phyloP scores from a whole-genome alignment of 2,113 vertebrate genomes.

The Proterorhinus semilunaris region DNA sequence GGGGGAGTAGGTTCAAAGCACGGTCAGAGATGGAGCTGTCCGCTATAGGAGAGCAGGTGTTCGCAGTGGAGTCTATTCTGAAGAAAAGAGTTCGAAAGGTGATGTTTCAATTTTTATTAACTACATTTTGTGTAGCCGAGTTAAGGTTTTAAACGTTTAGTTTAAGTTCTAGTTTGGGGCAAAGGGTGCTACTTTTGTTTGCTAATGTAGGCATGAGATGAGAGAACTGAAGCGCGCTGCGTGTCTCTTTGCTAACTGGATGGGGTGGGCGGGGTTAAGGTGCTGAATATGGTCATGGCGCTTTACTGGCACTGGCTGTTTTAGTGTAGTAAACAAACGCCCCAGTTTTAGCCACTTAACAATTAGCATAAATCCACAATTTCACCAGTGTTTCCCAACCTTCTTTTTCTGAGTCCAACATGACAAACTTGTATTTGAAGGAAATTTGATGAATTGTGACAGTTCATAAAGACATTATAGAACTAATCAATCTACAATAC shows the following conservation, averaged over 20 bases:
- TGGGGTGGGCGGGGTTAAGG: conserved; percentile 36
- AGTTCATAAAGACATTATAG: too few relatives aligned
- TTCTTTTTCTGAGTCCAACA: too few relatives aligned
- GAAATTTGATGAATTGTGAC: too few relatives aligned
- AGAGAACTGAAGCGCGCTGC: conserved; percentile 34
- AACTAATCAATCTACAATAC: too few relatives aligned
- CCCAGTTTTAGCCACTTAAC: background rate
- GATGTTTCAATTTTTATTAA: conserved; percentile 6
- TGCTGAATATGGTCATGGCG: conserved; percentile 40
- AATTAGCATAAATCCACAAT: background rate
- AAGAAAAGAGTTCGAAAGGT: conserved; percentile 97
- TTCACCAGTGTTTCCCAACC: background rate
- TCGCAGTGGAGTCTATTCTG: conserved; percentile 91
- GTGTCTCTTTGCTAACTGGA: conserved; percentile 34
- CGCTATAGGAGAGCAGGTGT: conserved; percentile 97
- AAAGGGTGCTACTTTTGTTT: conserved; percentile 35
- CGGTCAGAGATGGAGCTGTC: conserved; percentile 89
- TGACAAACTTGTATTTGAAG: too few relatives aligned
- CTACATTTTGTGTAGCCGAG: background rate
- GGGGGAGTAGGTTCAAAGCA: conserved; percentile 20
- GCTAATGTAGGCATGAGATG: conserved; percentile 31
- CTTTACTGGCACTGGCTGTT: conserved; percentile 16
- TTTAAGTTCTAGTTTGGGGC: background rate
- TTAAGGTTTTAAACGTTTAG: background rate
- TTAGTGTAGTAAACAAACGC: background rate